A percentile compares a stretch with the other conserved stretches of the same genome.
Evolutionary conservation across 2,888 invertebrate genomes (phyloP).

Genomic region (Cantharis nigra): DNA sequence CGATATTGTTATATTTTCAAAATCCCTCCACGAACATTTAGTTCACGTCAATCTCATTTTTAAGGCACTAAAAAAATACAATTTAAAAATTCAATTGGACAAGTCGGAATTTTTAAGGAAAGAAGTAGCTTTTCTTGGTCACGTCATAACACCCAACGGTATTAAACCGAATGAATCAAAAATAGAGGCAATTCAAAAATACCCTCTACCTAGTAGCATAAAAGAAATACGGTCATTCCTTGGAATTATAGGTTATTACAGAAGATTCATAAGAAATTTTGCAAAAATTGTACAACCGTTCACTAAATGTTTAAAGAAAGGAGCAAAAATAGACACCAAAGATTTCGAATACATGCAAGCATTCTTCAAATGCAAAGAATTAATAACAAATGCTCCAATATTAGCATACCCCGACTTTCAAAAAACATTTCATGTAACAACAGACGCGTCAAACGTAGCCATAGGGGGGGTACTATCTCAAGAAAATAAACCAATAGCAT

Average conservation of each 20-base stretch:
- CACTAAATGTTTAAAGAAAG: slow-evolving; percentile 23
- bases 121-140: not conserved
- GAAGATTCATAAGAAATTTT: slow-evolving; percentile 21
- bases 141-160: not conserved
- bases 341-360: slow-evolving; percentile 8
- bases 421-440: slow-evolving; percentile 24
- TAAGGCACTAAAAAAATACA: slow-evolving; percentile 16
- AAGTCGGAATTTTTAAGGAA: not conserved
- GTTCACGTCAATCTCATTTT: slow-evolving; percentile 28
- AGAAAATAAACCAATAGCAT: slow-evolving; percentile 6
- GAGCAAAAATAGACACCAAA: slow-evolving; percentile 7
- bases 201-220: slow-evolving; percentile 17
- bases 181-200: slow-evolving; percentile 7
- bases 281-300: slow-evolving; percentile 22
- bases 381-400: slow-evolving; percentile 22
- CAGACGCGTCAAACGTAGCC: slow-evolving; percentile 21
- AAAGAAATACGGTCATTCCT: slow-evolving; percentile 29
- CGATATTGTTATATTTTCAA: slow-evolving; percentile 37
- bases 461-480: slow-evolving; percentile 15
- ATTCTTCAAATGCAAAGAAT: slow-evolving; percentile 23
- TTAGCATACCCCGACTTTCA: slow-evolving; percentile 30
- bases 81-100: slow-evolving; percentile 30
- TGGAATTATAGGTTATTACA: slow-evolving; percentile 25
- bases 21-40: slow-evolving; percentile 33
- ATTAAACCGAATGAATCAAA: not conserved